A percentile compares a stretch with the other conserved stretches of the same genome.
Evolutionary conservation across 2,888 invertebrate species (phyloP).

Genomic region (Ethmia dodecea): DNA sequence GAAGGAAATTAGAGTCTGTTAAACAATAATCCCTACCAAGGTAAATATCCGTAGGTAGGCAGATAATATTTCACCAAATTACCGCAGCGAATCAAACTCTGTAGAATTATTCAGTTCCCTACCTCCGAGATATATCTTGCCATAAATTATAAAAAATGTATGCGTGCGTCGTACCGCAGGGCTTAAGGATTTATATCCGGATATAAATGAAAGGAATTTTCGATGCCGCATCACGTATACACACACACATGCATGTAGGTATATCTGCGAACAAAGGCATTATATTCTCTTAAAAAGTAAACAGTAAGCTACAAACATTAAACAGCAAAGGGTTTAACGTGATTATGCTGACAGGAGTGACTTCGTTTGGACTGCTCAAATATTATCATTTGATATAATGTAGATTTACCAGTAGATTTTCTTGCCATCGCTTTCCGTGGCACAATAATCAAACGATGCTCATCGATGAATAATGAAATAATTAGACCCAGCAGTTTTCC

Average conservation of each 20-base stretch:
- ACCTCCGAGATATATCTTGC: constrained; percentile 19
- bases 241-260: not conserved
- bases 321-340: constrained; percentile 2
- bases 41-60: too few relatives aligned
- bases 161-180: constrained; percentile 25
- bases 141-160: constrained; percentile 35
- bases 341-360: not conserved
- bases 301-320: constrained; percentile 1
- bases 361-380: too few relatives aligned
- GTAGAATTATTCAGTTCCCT: constrained; percentile 27
- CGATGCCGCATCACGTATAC: constrained; percentile 7
- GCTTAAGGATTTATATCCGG: constrained; percentile 32
- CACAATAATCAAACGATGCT: too few relatives aligned
- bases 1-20: too few relatives aligned
- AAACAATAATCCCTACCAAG: too few relatives aligned
- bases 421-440: too few relatives aligned
- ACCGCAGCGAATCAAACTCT: constrained; percentile 22
- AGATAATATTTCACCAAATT: constrained; percentile 10
- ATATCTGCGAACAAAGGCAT: constrained; percentile 7
- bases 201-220: constrained; percentile 22
- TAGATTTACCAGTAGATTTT: too few relatives aligned
- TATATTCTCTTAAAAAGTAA: constrained; percentile 7
- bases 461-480: too few relatives aligned
- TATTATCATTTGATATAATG: too few relatives aligned
- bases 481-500: too few relatives aligned